Evolutionary conservation across 2,888 invertebrate species (phyloP).

Genomic region (Cryptosula pallasiana): DNA sequence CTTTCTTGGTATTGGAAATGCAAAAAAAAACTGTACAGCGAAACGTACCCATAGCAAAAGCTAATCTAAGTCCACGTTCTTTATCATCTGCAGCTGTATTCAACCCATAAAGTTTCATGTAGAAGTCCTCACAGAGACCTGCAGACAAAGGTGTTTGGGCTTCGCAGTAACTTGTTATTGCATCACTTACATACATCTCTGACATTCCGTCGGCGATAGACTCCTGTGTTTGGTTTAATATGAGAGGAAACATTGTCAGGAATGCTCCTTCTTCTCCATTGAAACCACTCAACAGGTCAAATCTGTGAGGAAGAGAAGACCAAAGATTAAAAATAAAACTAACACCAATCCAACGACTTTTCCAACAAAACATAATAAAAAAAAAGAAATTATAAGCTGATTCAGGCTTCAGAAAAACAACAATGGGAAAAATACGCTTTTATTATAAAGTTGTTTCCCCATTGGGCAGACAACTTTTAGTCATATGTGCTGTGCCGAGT

Average conservation of each 20-base stretch:
- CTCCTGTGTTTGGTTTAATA: not conserved
- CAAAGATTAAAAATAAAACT: not conserved
- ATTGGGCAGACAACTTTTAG: no score
- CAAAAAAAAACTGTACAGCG: no score
- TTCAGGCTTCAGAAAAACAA: no score
- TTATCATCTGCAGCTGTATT: not conserved
- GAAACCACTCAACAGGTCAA: constrained; percentile 14
- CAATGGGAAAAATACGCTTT: no score
- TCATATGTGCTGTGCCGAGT: no score
- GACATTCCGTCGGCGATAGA: constrained; percentile 1
- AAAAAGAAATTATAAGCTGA: no score
- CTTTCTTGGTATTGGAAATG: no score
- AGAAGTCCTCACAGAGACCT: not conserved
- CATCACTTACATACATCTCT: not conserved
- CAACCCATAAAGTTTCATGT: not conserved
- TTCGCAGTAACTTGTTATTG: not conserved
- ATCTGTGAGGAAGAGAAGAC: not conserved
- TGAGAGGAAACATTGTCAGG: not conserved
- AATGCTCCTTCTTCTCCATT: constrained; percentile 13
- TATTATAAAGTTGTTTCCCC: no score
- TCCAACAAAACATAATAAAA: no score
- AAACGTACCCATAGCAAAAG: not conserved
- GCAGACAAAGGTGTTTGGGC: not conserved
- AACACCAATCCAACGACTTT: no score
- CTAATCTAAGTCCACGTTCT: not conserved